Evolutionary conservation across 2,888 invertebrate species (phyloP).

Genomic region (Eilema depressum): DNA sequence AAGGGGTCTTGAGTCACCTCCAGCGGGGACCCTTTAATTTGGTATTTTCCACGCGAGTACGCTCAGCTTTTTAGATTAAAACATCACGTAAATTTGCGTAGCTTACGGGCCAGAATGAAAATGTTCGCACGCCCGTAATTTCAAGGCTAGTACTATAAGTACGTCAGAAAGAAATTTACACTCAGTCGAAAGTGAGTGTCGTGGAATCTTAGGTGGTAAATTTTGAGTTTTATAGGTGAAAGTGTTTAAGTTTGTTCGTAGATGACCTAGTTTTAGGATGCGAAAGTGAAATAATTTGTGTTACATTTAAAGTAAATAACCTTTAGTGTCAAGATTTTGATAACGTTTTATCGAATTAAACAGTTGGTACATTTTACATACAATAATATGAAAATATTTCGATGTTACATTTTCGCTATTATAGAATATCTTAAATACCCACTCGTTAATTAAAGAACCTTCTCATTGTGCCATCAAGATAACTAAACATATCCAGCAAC

Average conservation of each 20-base stretch:
- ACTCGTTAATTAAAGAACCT: too few species aligned
- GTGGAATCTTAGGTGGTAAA: conserved; percentile 10
- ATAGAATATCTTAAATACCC: too few species aligned
- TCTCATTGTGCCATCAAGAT: too few species aligned
- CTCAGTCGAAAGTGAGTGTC: conserved; percentile 24
- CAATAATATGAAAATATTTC: too few species aligned
- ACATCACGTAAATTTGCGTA: conserved; percentile 69
- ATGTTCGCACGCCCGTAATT: conserved; percentile 59
- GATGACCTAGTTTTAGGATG: too few species aligned
- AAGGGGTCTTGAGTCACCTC: conserved; percentile 36
- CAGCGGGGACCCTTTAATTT: conserved; percentile 56
- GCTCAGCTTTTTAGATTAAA: conserved; percentile 70
- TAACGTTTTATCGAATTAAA: too few species aligned
- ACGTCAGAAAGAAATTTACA: conserved; percentile 41
- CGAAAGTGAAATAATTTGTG: neutral
- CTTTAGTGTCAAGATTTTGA: too few species aligned
- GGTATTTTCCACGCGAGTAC: conserved; percentile 58
- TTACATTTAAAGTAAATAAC: neutral
- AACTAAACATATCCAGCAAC: too few species aligned
- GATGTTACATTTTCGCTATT: too few species aligned
- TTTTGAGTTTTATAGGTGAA: conserved; percentile 7
- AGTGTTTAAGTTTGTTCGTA: neutral
- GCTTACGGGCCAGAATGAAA: conserved; percentile 63
- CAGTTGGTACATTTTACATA: too few species aligned
- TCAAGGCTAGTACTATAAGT: conserved; percentile 56